Base-by-base conservation (phyloP, 2,888 invertebrate genomes). In the Tetanocera ferruginea region DNA sequence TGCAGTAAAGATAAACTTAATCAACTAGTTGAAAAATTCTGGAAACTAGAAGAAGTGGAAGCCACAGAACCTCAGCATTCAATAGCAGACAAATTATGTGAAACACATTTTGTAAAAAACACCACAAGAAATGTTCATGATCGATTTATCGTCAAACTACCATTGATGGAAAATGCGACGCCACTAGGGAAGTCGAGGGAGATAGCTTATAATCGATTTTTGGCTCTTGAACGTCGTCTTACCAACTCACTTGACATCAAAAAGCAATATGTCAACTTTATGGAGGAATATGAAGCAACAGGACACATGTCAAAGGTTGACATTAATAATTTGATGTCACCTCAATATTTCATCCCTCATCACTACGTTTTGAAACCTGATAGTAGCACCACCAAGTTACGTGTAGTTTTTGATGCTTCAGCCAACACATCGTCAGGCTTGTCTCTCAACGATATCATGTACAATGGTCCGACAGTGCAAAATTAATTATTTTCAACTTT, bases 371-470 rank as follows among this genome's bases (percentile, higher is more conserved):
- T 70, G n/a, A 51, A 52, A 23, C 51, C 28, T 11, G 14, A 52
- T 17, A 70, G 70, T 51, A 52, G 25, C 14, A 70, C 70, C 23
- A 70, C 52, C 9, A 70, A 51, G 51, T 25, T 70, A 6, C 49
- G 25, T 19, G 70, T 70, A 11, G 70, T 70, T 52, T 70, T 70
- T 25, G 70, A 70, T 23, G 70, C 70, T 17, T 70, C 14, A n/a
- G 23, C 37, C n/a, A 51, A 70, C 3, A 23, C 70, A 8, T 70
- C 52, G 17, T 23, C 70, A 11, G 43, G 49, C 34, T 31, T 34
- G 5, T 70, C 70, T 37, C 23, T 70, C 14, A 70, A 70, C 70
- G 70, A 70, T 25, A 70, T 70, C 14, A n/a, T 70, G 23, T n/a
- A 51, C 19, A 43, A 11, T 23, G 70, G 71, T 8, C 51, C 28